Base-by-base conservation (phyloP, 2,888 invertebrate species). In the Meiosimyza platycephala region DNA sequence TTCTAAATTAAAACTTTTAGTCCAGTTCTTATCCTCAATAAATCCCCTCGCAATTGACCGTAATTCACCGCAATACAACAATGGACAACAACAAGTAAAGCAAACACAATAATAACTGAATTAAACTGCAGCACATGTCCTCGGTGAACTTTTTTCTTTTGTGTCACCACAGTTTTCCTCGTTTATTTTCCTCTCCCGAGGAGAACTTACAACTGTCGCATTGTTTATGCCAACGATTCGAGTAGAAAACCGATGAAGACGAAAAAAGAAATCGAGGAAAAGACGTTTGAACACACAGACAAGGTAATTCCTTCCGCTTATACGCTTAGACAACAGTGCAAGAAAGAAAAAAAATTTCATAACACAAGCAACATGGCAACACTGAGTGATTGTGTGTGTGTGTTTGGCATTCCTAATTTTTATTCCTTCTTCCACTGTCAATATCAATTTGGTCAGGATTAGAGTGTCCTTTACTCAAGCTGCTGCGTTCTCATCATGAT, bases 371-470 rank as follows among this genome's bases (percentile, higher is more conserved):
- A 12, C 55, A 16, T 40, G 64, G 15, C 47, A 15, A 47, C 18
- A 15, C 6, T 18, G 67, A 9, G 55, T 55, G 57, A 16, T 18
- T 57, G 55, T 55, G 55, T 40, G 40, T 40, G 40, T 40, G 40
- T 40, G 55, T 55, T 40, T 55, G 40, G 9, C 67, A 18, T 16
- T n/a, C 47, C 55, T 55, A 67, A 67, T 67, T 67, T 67, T 67
- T 40, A 67, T 67, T 67, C 67, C 48, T 40, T 6, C 40, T 57
- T 67, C 67, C 57, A 57, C 67, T 67, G 55, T 67, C 67, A 55
- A 67, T 67, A 55, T 67, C 67, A 67, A 67, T 67, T 67, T 67
- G 67, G 67, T 18, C 33, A 22, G 65, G 65, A 66, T 66, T 66
- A 67, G 57, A 33, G 66, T 54, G 66, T 66, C 54, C 54, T 52